These are phyloP conservation scores for Idaea dimidiata DNA, from an alignment of 2,888 invertebrate species.

Conservation along the genomic window DNA sequence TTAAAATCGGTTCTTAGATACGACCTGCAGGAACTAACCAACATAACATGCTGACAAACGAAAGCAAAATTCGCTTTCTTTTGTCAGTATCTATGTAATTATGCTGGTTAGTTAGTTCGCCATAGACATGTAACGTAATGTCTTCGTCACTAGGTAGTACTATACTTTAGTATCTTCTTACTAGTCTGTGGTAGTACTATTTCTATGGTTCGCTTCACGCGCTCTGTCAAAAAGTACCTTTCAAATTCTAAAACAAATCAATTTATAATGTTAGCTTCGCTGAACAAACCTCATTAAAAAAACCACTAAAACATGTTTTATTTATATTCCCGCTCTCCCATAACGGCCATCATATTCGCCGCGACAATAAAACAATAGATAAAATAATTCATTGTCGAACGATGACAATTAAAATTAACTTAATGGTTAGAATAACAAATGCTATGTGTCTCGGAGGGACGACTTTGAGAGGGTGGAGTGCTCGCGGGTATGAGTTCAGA, in stretches of 20 bases:
- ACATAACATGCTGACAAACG: too few relatives aligned
- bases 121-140: too few relatives aligned
- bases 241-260: not conserved
- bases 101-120: too few relatives aligned
- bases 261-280: not conserved
- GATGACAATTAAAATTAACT: constrained; percentile 14
- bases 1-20: too few relatives aligned
- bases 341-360: not conserved
- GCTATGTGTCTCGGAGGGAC: constrained; percentile 46
- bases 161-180: too few relatives aligned
- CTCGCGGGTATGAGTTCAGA: not conserved
- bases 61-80: too few relatives aligned
- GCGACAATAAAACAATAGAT: constrained; percentile 1
- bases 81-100: too few relatives aligned
- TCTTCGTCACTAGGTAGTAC: too few relatives aligned
- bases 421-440: constrained; percentile 67
- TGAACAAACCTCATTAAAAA: not conserved
- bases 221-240: not conserved
- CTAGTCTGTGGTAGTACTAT: too few relatives aligned
- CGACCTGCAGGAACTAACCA: too few relatives aligned
- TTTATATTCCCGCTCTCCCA: not conserved
- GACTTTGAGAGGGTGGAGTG: constrained; percentile 19
- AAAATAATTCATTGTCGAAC: constrained; percentile 1
- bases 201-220: too few relatives aligned
- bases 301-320: not conserved